These are phyloP conservation scores for Hycleus phaleratus DNA, from an alignment of 1,140 invertebrate genomes.

Conservation along the genomic window DNA sequence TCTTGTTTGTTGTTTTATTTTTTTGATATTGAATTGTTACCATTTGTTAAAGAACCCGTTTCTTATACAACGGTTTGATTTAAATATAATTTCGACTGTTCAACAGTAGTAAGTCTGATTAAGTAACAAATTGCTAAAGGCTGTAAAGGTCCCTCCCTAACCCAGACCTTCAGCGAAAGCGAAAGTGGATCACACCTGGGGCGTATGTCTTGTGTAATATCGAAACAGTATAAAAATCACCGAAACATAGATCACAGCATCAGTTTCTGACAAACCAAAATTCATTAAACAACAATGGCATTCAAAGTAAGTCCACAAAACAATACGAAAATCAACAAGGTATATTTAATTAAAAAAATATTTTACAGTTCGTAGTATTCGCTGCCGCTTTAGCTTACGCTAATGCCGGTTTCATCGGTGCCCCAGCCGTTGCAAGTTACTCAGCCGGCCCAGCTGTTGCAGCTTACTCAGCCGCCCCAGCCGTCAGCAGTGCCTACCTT, in stretches of 20 bases:
- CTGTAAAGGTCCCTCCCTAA: conserved; percentile 17
- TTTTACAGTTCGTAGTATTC: conserved; percentile 29
- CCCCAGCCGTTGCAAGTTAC: conserved; percentile 16
- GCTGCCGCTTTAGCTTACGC: conserved; percentile 31
- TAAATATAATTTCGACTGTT: no score
- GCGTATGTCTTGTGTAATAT: conserved; percentile 14
- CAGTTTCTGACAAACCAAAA: conserved; percentile 11
- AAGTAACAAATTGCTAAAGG: conserved; percentile 1
- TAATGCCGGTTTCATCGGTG: conserved; percentile 28
- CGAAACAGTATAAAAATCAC: conserved; percentile 14
- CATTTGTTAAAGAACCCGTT: no score
- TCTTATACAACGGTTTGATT: no score
- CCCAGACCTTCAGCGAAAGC: conserved; percentile 25
- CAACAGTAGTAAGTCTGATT: neutral
- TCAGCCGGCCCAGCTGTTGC: conserved; percentile 18
- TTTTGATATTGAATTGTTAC: no score
- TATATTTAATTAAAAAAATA: conserved; percentile 4
- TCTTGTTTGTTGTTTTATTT: no score
- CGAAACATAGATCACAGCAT: conserved; percentile 11
- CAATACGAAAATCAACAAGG: neutral
- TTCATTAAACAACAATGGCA: conserved; percentile 9
- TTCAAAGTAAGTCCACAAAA: conserved; percentile 18
- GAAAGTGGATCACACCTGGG: conserved; percentile 24
- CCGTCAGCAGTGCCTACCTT: conserved; percentile 14
- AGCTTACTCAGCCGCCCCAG: conserved; percentile 30